Percentiles rank a stretch among this genome's conserved stretches.
Conservation (phyloP, 2,797 vertebrate genomes). For the Bovichtus variegatus region DNA sequence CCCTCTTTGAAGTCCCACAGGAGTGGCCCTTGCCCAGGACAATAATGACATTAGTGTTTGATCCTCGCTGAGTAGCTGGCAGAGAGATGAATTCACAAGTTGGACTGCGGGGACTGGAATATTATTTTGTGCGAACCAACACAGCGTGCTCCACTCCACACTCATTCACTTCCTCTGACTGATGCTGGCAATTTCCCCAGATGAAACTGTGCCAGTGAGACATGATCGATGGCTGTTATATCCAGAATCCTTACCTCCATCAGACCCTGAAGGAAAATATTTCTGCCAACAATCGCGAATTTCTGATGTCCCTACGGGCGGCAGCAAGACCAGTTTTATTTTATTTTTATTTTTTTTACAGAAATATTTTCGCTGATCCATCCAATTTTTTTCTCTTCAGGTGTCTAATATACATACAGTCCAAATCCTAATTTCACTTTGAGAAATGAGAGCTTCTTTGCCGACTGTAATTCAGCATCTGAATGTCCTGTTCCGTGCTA, state of each 20-base stretch:
- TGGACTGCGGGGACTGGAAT: slow-evolving; percentile 72
- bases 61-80: slow-evolving; percentile 75
- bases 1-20: slow-evolving; percentile 83
- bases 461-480: slow-evolving; percentile 45
- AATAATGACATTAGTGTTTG: slow-evolving; percentile 85
- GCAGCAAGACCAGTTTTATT: slow-evolving; percentile 7
- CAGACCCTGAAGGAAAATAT: slow-evolving; percentile 79
- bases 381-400: slow-evolving; percentile 44
- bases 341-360: no score
- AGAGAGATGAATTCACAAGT: slow-evolving; percentile 79
- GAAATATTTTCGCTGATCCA: slow-evolving; percentile 25
- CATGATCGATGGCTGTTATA: slow-evolving; percentile 84
- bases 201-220: slow-evolving; percentile 74
- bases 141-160: slow-evolving; percentile 60
- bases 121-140: slow-evolving; percentile 80
- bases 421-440: slow-evolving; percentile 44
- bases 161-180: slow-evolving; percentile 77
- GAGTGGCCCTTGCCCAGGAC: slow-evolving; percentile 75
- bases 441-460: slow-evolving; percentile 52
- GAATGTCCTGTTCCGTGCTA: slow-evolving; percentile 61
- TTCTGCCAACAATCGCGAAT: slow-evolving; percentile 64
- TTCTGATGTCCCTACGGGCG: slow-evolving; percentile 53
- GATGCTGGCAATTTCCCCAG: slow-evolving; percentile 84
- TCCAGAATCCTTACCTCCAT: slow-evolving; percentile 72
- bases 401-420: slow-evolving; percentile 43